A percentile compares a stretch with the other conserved stretches of the same genome.
Evolutionary conservation across 2,888 invertebrate species (phyloP).

Genomic region (Melipona bicolor): DNA sequence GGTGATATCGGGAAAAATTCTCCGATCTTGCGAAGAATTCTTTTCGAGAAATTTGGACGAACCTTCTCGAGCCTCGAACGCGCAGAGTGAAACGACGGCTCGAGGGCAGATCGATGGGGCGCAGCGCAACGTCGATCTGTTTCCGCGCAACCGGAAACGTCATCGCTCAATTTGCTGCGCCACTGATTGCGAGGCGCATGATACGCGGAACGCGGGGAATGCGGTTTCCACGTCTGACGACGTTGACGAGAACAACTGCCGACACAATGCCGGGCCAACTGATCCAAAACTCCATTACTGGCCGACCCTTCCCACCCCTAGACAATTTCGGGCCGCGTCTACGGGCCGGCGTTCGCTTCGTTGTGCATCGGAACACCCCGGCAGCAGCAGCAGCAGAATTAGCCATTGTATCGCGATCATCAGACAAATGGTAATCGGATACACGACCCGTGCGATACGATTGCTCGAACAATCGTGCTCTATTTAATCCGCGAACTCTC

Average conservation of each 20-base stretch:
- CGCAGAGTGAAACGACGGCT: too few species aligned
- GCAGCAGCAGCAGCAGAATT: slow-evolving; percentile 37
- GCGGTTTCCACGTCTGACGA: slow-evolving; percentile 52
- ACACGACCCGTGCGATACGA: slow-evolving; percentile 38
- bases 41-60: too few species aligned
- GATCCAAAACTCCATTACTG: slow-evolving; percentile 55
- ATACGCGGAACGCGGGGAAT: slow-evolving; percentile 35
- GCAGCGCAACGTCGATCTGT: background rate
- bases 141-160: slow-evolving; percentile 54
- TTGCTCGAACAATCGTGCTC: slow-evolving; percentile 54
- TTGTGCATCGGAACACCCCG: slow-evolving; percentile 25
- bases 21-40: too few species aligned
- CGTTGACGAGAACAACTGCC: slow-evolving; percentile 56
- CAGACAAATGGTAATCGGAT: slow-evolving; percentile 63
- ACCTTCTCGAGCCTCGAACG: too few species aligned
- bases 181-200: slow-evolving; percentile 71
- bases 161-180: slow-evolving; percentile 81
- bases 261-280: slow-evolving; percentile 47
- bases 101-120: background rate
- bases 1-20: too few species aligned
- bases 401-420: slow-evolving; percentile 59
- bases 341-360: slow-evolving; percentile 5
- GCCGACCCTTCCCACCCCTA: slow-evolving; percentile 28
- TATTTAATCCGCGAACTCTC: slow-evolving; percentile 51
- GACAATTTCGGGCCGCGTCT: slow-evolving; percentile 55